Percentiles rank a stretch among this genome's conserved stretches.
Evolutionary conservation across 2,888 invertebrate species (phyloP).

Genomic region (Andrena bucephala): DNA sequence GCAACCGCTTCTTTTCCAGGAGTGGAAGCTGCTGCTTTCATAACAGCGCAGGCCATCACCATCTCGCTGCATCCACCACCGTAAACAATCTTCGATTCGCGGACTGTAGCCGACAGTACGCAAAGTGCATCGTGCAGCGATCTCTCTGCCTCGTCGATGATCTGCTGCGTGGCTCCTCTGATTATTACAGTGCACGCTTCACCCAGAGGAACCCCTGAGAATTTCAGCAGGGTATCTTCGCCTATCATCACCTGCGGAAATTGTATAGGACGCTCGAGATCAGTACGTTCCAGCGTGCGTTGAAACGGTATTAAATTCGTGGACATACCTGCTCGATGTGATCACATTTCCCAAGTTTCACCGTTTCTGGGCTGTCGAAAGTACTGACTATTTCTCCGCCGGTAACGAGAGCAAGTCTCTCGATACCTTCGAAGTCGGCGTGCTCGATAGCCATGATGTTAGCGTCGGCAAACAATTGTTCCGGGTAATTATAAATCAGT

Average conservation of each 20-base stretch:
- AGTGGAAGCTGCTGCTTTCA: constrained; percentile 92
- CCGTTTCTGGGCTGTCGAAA: constrained; percentile 96
- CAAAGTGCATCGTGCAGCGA: constrained; percentile 99
- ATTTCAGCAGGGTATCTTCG: constrained; percentile 97
- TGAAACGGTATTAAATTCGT: constrained; percentile 4
- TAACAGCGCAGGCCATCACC: constrained; percentile 98
- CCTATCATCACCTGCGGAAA: constrained; percentile 94
- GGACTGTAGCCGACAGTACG: constrained; percentile 97
- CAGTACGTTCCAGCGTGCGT: too few species aligned
- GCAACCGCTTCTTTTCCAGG: constrained; percentile 99
- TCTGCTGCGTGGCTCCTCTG: constrained; percentile 99
- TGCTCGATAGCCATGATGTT: constrained; percentile 99
- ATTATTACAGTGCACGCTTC: constrained; percentile 99
- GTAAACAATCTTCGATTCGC: constrained; percentile 95
- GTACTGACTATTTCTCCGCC: constrained; percentile 99
- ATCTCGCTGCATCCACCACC: constrained; percentile 98
- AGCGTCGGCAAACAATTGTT: constrained; percentile 99
- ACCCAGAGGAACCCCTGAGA: constrained; percentile 97
- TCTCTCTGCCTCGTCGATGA: constrained; percentile 99
- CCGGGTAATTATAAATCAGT: constrained; percentile 99
- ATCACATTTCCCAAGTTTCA: constrained; percentile 97
- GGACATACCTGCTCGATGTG: constrained; percentile 94
- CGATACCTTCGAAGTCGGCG: constrained; percentile 99
- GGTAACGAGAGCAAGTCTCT: constrained; percentile 97
- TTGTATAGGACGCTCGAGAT: neutral